Base-by-base conservation (phyloP, 1,140 invertebrate species). In the Musca domestica region DNA sequence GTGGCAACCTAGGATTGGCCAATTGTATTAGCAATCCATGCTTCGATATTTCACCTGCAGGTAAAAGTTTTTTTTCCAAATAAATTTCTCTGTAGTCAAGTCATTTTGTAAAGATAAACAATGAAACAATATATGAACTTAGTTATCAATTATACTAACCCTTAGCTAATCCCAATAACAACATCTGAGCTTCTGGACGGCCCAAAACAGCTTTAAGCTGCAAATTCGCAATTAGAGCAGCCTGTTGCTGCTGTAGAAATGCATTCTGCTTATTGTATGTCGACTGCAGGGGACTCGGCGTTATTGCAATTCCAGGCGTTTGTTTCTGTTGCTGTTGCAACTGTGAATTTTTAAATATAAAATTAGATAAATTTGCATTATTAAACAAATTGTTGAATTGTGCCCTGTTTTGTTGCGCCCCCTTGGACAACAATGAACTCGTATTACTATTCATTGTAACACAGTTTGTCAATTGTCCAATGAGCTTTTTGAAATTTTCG, bases 211-310 rank as follows among this genome's bases (percentile, higher is more conserved):
- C 75, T 68, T 80, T 80, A 2, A 80, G 63, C 41, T 80, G 78
- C 2, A 80, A 69, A n/a, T 74, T 75, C 2, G 78, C 78, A 27
- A 80, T 25, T 20, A 78, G 74, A n/a, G 78, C 75, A 0, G 78
- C 77, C 65, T 80, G 77, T 34, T 80, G 78, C 14, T 80, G 78
- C 52, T 78, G 76, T 56, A 78, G 71, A 27, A 78, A 77, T 3
- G 78, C 73, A 14, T 76, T 71, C 27, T 79, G 67, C 47, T 78
- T 74, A 17, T 77, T 77, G 52, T 80, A 75, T 30, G 77, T 76
- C 49, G 77, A 73, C 48, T 80, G 77, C 63, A 76, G 76, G 30
- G 78, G 76, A 67, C 77, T 75, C 47, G 75, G 75, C 20, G 54
- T 27, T 58, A 19, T 27, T 41, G n/a, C 3, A 17, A 41, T 20